Evolutionary conservation across 92 coral and sea anemone genomes (phyloP), one percentile per base, ranked within the genome.

Genomic region (Virgularia gustaviana): DNA sequence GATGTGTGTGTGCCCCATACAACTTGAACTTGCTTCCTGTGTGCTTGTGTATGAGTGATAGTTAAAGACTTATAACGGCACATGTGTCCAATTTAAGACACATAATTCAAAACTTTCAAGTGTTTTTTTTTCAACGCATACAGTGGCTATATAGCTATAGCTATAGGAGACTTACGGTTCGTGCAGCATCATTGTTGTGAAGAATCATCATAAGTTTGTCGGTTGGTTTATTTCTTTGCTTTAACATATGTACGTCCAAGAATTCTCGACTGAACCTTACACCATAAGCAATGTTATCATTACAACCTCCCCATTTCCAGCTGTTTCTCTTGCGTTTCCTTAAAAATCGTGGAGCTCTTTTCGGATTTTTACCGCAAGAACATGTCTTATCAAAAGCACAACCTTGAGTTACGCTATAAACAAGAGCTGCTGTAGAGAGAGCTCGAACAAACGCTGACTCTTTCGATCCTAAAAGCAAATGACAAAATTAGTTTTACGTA

Each of bases 221-320:
- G 1, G 79, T 39, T n/a, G 80, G 66, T 16, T 53, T 83, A 10
- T 62, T 71, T 65, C 78, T 85, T 15, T 74, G 56, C 4, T 59
- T 55, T 7, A 66, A 42, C 49, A 86, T 88, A 16, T 77, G 78
- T 15, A 85, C 75, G 37, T 80, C 90, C 12, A 91, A 83, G 60
- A 89, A 89, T 2, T 71, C 25, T 32, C 78, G 82, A 66, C 94
- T 87, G 58, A 89, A 94, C 25, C 90, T 54, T 38, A 78, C 64
- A 3, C 96, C 99, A 28, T 76, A 78, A 0, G 90, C 96, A 9
- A 94, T 85, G 41, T 94, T 94, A 43, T 94, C 99, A 12, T 82
- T 83, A 44, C 99, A 94, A 0, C 92, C 94, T 18, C 90, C 99
- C 92, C 96, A 94, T 24, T 65, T 25, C 83, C 87, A 82, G 52